These are phyloP conservation scores for Aphis craccivora DNA, from an alignment of 1,140 invertebrate species.

Conservation along the genomic window DNA sequence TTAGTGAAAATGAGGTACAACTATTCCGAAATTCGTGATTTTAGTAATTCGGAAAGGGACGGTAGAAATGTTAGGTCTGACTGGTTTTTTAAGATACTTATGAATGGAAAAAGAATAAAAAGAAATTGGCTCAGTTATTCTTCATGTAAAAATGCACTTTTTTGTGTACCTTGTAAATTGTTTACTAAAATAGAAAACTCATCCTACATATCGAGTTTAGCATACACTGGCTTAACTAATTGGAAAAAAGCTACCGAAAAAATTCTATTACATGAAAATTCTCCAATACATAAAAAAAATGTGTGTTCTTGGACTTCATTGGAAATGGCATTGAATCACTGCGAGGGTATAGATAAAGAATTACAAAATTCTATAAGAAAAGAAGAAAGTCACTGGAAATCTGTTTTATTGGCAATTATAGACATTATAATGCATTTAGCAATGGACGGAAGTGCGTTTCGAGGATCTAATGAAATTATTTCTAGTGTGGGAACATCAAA, in stretches of 20 bases:
- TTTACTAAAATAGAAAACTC: constrained; percentile 23
- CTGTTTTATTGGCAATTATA: no score
- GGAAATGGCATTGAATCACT: no score
- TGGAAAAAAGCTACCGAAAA: constrained; percentile 25
- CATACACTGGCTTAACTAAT: not conserved
- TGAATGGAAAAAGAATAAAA: constrained; percentile 23
- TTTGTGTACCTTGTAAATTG: constrained; percentile 49
- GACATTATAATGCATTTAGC: no score
- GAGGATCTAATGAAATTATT: no score
- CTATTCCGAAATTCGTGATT: no score
- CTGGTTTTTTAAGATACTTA: constrained; percentile 33
- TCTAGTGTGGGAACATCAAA: no score
- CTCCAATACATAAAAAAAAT: constrained; percentile 1
- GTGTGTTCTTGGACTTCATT: no score
- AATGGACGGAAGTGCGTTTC: no score
- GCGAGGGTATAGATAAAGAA: no score
- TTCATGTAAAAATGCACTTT: constrained; percentile 37
- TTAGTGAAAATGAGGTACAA: no score
- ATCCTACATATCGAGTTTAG: not conserved
- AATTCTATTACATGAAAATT: constrained; percentile 30
- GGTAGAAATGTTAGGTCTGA: not conserved
- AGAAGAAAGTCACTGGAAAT: no score
- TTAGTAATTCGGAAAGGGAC: constrained; percentile 19
- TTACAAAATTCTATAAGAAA: no score
- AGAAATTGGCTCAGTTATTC: constrained; percentile 31